Percentiles rank a stretch among this genome's conserved stretches.
Evolutionary conservation across 2,113 vertebrate genomes (phyloP).

Genomic region (Plecturocebus donacophilus): DNA sequence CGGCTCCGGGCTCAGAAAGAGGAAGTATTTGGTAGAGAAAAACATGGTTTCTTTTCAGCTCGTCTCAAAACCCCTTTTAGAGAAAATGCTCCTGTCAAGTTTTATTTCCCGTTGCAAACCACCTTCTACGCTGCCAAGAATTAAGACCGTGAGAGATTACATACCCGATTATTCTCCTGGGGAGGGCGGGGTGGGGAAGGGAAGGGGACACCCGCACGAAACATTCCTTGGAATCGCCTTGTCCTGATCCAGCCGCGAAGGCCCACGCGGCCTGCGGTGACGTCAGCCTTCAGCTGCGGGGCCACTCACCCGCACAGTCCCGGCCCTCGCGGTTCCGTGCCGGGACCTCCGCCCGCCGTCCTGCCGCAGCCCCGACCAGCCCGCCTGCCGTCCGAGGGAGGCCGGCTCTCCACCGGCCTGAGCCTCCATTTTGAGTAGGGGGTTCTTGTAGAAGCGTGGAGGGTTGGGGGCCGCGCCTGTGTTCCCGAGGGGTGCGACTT

Average conservation of each 20-base stretch:
- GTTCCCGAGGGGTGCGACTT: background rate
- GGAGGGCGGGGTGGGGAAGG: slow-evolving; percentile 65
- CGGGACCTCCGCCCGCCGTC: background rate
- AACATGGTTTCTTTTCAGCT: slow-evolving; percentile 61
- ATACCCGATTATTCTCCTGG: slow-evolving; percentile 68
- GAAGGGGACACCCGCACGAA: slow-evolving; percentile 40
- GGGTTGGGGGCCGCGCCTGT: background rate
- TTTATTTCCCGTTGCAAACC: slow-evolving; percentile 86
- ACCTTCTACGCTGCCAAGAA: slow-evolving; percentile 79
- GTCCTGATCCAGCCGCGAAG: slow-evolving; percentile 15
- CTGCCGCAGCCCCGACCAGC: background rate
- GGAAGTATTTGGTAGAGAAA: slow-evolving; percentile 56
- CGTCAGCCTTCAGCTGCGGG: slow-evolving; percentile 5
- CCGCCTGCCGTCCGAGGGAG: background rate
- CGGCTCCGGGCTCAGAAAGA: background rate
- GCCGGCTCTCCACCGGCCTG: background rate
- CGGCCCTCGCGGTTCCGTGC: background rate
- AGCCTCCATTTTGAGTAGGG: slow-evolving; percentile 62
- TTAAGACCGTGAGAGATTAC: slow-evolving; percentile 76
- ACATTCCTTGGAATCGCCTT: slow-evolving; percentile 13
- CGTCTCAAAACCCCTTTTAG: slow-evolving; percentile 67
- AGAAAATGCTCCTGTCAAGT: slow-evolving; percentile 84
- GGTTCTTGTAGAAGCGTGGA: background rate
- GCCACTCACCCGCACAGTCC: background rate
- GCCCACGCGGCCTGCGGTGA: background rate